Evolutionary conservation across 2,888 invertebrate species (phyloP).

Genomic region (Herminia tarsipennalis): DNA sequence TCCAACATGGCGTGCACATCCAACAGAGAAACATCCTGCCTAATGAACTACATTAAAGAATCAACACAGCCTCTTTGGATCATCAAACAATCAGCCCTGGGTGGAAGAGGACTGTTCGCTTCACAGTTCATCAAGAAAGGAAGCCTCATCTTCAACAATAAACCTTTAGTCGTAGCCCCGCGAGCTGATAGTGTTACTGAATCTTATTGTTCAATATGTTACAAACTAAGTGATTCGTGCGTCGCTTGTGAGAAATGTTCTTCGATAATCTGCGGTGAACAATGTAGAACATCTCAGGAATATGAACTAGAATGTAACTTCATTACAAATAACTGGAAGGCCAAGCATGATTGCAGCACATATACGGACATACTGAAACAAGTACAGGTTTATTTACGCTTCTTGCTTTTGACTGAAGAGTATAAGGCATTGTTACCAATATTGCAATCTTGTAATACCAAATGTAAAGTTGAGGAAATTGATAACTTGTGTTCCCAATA

Average conservation of each 20-base stretch:
- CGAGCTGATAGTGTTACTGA: constrained; percentile 81
- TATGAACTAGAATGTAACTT: constrained; percentile 88
- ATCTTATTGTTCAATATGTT: constrained; percentile 87
- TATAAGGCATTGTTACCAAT: constrained; percentile 73
- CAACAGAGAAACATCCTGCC: constrained; percentile 24
- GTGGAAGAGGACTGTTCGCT: constrained; percentile 90
- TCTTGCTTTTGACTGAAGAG: constrained; percentile 60
- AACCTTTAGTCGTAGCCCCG: constrained; percentile 88
- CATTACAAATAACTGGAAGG: constrained; percentile 80
- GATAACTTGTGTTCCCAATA: constrained; percentile 71
- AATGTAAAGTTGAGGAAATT: constrained; percentile 76
- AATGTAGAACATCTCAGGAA: constrained; percentile 82
- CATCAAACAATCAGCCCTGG: constrained; percentile 84
- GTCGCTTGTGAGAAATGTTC: constrained; percentile 87
- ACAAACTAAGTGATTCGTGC: constrained; percentile 67
- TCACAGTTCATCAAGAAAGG: constrained; percentile 86
- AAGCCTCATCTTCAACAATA: constrained; percentile 88
- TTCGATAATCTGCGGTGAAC: constrained; percentile 87
- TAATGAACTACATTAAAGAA: constrained; percentile 39
- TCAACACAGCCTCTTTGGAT: constrained; percentile 72
- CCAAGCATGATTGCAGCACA: constrained; percentile 43
- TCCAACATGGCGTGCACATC: constrained; percentile 44
- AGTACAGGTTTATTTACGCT: constrained; percentile 62
- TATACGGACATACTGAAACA: constrained; percentile 46
- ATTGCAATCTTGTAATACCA: constrained; percentile 70